Percentiles rank a stretch among this genome's conserved stretches.
Evolutionary conservation across 2,797 vertebrate species (phyloP).

Genomic region (Psittacula echo): DNA sequence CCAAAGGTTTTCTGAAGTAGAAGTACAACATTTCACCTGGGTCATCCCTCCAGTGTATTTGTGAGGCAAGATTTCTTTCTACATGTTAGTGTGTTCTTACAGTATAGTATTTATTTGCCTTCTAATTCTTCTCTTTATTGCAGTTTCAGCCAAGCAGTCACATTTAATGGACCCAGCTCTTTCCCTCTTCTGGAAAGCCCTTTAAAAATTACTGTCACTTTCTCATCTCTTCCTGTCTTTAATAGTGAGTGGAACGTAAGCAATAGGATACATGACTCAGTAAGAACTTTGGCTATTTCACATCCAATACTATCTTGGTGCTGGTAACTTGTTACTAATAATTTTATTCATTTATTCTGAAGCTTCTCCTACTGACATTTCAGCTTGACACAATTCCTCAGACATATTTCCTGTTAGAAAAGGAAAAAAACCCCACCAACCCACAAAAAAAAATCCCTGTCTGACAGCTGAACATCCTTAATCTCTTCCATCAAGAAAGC

Average conservation of each 20-base stretch:
- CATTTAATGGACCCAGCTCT: not conserved
- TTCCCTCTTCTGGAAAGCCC: not conserved
- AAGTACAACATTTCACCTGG: not conserved
- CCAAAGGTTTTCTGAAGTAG: not conserved
- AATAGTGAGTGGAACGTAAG: not conserved
- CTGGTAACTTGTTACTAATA: slow-evolving; percentile 42
- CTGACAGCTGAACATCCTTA: slow-evolving; percentile 18
- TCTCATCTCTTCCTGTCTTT: slow-evolving; percentile 4
- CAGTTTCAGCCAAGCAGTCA: not conserved
- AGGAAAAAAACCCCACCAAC: not conserved
- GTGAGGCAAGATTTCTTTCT: not conserved
- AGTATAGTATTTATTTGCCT: not conserved
- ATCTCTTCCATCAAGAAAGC: slow-evolving; percentile 35
- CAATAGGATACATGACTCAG: not conserved
- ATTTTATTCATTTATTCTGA: slow-evolving; percentile 70
- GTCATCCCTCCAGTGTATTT: not conserved
- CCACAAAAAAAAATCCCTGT: not conserved
- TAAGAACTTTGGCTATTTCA: slow-evolving; percentile 30
- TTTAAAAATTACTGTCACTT: slow-evolving; percentile 15
- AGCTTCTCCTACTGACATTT: slow-evolving; percentile 45
- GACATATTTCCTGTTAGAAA: slow-evolving; percentile 23
- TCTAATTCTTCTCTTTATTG: not conserved
- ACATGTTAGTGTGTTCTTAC: not conserved
- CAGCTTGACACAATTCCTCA: slow-evolving; percentile 40
- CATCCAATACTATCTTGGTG: not conserved